Percentiles rank a stretch among this genome's conserved stretches.
phyloP scores from a whole-genome alignment of 2,888 invertebrate species.

The Hesperia comma region DNA sequence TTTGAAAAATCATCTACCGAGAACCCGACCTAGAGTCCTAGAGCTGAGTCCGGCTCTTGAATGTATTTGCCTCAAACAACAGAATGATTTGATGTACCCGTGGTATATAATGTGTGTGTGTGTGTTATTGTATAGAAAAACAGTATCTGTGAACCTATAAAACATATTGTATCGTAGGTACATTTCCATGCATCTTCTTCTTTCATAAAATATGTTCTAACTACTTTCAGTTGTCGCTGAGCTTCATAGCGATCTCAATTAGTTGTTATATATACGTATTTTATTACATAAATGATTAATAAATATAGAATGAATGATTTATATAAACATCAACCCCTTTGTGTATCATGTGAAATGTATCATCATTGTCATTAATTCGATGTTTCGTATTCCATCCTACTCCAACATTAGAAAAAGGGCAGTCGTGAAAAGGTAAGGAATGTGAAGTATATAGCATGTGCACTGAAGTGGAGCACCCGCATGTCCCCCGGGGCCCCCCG shows the following conservation, averaged over 20 bases:
- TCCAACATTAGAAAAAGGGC: slow-evolving; percentile 91
- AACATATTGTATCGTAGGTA: background rate
- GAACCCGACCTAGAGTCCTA: no score
- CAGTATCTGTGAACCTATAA: background rate
- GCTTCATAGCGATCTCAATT: background rate
- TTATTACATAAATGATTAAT: background rate
- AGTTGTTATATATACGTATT: background rate
- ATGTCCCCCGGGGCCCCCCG: slow-evolving; percentile 69
- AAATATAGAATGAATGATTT: background rate
- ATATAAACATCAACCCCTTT: slow-evolving; percentile 1
- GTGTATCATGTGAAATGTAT: slow-evolving; percentile 38
- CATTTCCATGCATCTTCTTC: background rate
- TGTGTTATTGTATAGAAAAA: background rate
- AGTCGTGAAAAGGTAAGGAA: slow-evolving; percentile 93
- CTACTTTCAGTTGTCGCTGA: background rate
- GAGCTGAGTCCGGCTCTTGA: no score
- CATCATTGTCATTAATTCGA: slow-evolving; percentile 77
- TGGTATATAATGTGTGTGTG: no score
- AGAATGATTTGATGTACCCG: background rate
- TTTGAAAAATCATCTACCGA: no score
- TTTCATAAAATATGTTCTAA: background rate
- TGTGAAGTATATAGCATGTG: slow-evolving; percentile 74
- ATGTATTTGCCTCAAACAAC: background rate
- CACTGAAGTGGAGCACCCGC: slow-evolving; percentile 75
- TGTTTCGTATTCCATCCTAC: slow-evolving; percentile 82